Base-by-base conservation (phyloP, 2,797 vertebrate genomes). In the Phataginus tricuspis region DNA sequence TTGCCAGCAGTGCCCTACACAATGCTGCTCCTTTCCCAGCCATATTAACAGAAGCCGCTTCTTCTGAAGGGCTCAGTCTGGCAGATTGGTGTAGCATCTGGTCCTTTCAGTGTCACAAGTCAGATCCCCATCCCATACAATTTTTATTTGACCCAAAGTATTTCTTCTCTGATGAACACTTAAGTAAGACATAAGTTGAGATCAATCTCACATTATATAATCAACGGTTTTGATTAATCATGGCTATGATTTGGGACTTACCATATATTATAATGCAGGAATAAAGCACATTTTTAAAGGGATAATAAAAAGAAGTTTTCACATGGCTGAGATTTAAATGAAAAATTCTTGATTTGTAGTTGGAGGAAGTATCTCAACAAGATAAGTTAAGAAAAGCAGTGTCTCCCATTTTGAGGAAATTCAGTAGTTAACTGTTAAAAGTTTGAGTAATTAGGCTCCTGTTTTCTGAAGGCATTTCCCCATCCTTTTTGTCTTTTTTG, bases 141-240 rank as follows among this genome's bases (percentile, higher is more conserved):
- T 72, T 93, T 96, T 66, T 78, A 82, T 95, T 90, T 85, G 87
- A 82, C 59, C 4, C 5, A 82, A 92, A 74, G 66, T 53, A 57
- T 85, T 95, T 96, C 51, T 23, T 83, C 23, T 90, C 45, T 8
- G 3, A 34, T 37, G 12, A 51, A 72, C 45, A 45, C 21, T 49
- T 8, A 88, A 64, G 3, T 79, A 79, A 90, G 72, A 86, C 29
- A 85, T 95, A 83, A 94, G 88, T 71, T 93, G 68, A 97, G 95
- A 94, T 93, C 92, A 97, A 8, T 93, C 92, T 92, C 92, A 95
- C 90, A 87, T 51, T 88, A 15, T 95, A 88, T 95, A 95, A 83
- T 18, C 53, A 89, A 92, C 85, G 72, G 23, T 68, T 92, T 94
- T 96, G 82, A 96, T 95, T 96, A 96, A 92, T 90, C 68, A 23